Base-by-base conservation (phyloP, 23 tunicate genomes). In the Botrylloides violaceus region DNA sequence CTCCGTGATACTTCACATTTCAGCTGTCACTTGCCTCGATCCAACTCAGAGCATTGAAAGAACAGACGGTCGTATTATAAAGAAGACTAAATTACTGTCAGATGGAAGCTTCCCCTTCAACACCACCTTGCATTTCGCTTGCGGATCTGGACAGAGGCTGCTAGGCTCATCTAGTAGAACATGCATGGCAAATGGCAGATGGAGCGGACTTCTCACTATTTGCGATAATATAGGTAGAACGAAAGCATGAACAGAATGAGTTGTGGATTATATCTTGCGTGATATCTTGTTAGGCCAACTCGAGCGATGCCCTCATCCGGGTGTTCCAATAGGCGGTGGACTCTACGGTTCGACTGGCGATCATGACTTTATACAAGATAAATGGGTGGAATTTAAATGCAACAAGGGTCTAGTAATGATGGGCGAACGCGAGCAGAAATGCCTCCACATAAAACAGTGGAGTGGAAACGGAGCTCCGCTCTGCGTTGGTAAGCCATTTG, bases 291-390 rank as follows among this genome's bases (percentile, higher is more conserved):
- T 20, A 68, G 74, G 56, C 7, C 20, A 4, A 31, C 6, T 68
- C 29, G 58, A 37, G 37, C 77, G 77, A 39, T 72, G 77, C 50
- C 37, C 77, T 23, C 77, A 72, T 55, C 77, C 77, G 12, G 77
- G 77, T 4, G 50, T 72, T 23, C 77, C 77, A 5, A 56, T 72
- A 19, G 47, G 47, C 12, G 77, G 77, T n/a, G 20, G 50, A 34
- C 22, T 72, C 61, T 5, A 53, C 49, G 37, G 37, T 6, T 1
- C 1, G 25, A 35, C 18, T n/a, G 74, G 58, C 22, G 65, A 68
- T 39, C 6, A 43, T 28, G 43, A 30, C n/a, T 72, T 72, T 55
- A 7, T 20, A 1, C 19, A 49, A 5, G 65, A 34, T 18, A 50
- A 20, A 0, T 32, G 15, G 30, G 68, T 72, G 19, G 34, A 55